Base-by-base conservation (phyloP, 1,140 invertebrate species). In the Atopsyche davidsoni region DNA sequence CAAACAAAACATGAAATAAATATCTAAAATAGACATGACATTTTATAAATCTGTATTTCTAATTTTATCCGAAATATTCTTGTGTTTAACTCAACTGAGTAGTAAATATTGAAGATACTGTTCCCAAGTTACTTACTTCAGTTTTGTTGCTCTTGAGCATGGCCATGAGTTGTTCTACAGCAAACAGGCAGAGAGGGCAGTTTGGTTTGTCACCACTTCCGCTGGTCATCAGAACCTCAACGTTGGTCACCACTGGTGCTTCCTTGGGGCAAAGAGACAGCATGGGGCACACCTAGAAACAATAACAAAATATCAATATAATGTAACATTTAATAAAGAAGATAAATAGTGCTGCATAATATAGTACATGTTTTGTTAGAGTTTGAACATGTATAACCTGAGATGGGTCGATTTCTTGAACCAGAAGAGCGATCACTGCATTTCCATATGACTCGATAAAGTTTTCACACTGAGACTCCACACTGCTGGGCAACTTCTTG, bases 121-220 rank as follows among this genome's bases (percentile, higher is more conserved):
- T n/a, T n/a, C n/a, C n/a, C n/a, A n/a, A n/a, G 21, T 40, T 53
- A 60, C 57, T 62, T 69, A 85, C 85, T 76, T 86, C 79, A 21
- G 81, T 86, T 58, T 75, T 82, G 51, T 88, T 80, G 36, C 82
- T 71, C 59, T 80, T 79, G 1, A 89, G 73, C 59, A 79, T 76
- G 18, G 78, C 67, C 58, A 87, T 77, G 35, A 87, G 60, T 63
- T 86, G 78, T 54, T 81, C 76, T 9, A 92, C 78, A 13, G 86
- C 87, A 60, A 90, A 81, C 16, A 91, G 69, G 64, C 90, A 93
- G 2, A 91, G 66, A n/a, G 87, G 83, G 62, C 88, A 91, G 23
- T 71, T 79, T 14, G 78, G 75, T 45, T 80, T 80, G 19, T 76
- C 73, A 55, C 74, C 64, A 17, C 74, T 65, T 51, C 74, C 67